Evolutionary conservation across 1,140 invertebrate species (phyloP), one percentile per base, ranked within the genome.

Genomic region (Mamestra configurata): DNA sequence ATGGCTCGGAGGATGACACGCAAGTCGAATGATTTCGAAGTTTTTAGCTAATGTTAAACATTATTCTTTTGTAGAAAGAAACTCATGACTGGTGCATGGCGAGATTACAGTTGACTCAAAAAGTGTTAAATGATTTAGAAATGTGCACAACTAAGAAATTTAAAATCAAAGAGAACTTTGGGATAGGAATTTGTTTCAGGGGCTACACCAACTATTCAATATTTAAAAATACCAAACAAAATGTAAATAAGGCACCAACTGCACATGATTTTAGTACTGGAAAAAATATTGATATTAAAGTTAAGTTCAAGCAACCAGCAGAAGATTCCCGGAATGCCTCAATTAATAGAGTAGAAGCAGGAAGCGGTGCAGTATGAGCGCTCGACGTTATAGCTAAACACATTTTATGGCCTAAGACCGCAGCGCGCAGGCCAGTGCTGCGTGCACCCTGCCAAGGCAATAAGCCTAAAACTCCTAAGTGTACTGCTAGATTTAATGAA

Each of bases 21-120:
- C 70, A 72, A 72, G 70, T 72, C 27, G 70, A 72, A 20, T 72
- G 49, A 72, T 72, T 53, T 72, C 46, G 49, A 72, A 35, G 49
- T 72, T 72, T 72, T 72, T 70, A 70, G 20, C 22, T 40, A 35
- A 40, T 64, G 18, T 18, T 40, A 40, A 66, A 66, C 61, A 22
- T 70, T 70, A 70, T 5, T 37, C 40, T 70, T 15, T 27, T 15
- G 4, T 3, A 35, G 27, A 15, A 70, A 70, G 66, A 49, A 49
- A 70, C 37, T 70, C 40, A 68, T 46, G 66, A 66, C 8, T 66
- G 20, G n/a, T 40, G 22, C 40, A 66, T 66, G 61, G 22, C 61
- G 11, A 66, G 61, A 66, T 66, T 40, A 66, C 35, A 66, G 10
- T 20, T 66, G n/a, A 10, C n/a, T 40, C 8, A 22, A 66, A 66